Base-by-base conservation (phyloP, 2,797 vertebrate species). In the Ataeniobius toweri region DNA sequence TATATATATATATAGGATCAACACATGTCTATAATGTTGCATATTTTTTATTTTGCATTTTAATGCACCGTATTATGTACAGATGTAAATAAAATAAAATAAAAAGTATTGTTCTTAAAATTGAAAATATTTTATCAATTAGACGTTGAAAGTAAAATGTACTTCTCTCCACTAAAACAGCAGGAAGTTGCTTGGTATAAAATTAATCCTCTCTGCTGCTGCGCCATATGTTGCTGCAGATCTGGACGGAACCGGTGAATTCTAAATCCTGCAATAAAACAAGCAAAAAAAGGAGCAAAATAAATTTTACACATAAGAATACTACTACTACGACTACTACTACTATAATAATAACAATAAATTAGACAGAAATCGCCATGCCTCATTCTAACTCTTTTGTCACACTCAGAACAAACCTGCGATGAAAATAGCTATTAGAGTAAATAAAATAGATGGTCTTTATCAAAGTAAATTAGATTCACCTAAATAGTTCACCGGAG, bases 401-500 rank as follows among this genome's bases (percentile, higher is more conserved):
- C 78, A 46, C 71, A 63, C 58, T 76, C 71, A 46, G 77, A 73
- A 86, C 86, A 85, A 87, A 80, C 12, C 77, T 75, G 56, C 81
- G 80, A 88, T 91, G 88, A 89, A 89, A 92, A 93, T 81, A 83
- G 85, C 88, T 89, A 88, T 90, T 86, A 82, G 87, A 86, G 87
- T 88, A 87, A 90, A 92, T 92, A 92, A 89, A 91, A 92, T 90
- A 90, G 85, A 92, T 91, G 87, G 83, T 89, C 86, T 92, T 92
- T 89, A 91, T 94, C 91, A 91, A 87, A 89, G 86, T 75, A 87
- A 93, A 94, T 93, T 88, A 89, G 89, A 91, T 92, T 89, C 65
- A 85, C 44, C 82, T 92, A 91, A 93, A 94, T 86, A 93, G 92
- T 93, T 91, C 82, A 92, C 87, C 83, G 88, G 89, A 92, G 90